phyloP scores from a whole-genome alignment of 2,113 vertebrate species.

The Thermophis baileyi region DNA sequence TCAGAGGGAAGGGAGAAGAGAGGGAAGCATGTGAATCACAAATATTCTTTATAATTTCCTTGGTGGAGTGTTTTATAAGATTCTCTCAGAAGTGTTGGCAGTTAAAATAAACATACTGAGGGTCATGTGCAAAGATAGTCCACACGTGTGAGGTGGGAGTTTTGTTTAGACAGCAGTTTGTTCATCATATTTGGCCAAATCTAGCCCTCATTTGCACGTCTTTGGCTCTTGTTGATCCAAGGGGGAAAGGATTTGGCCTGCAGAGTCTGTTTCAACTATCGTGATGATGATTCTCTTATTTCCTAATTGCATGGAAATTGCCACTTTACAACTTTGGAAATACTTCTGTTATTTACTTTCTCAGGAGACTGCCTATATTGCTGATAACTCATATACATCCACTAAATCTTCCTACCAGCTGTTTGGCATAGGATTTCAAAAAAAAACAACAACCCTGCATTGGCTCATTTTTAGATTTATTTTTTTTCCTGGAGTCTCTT shows the following conservation, averaged over 20 bases:
- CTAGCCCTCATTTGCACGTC: conserved; percentile 46
- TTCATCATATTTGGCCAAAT: conserved; percentile 35
- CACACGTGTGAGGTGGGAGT: conserved; percentile 44
- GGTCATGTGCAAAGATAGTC: conserved; percentile 56
- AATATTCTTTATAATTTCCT: conserved; percentile 65
- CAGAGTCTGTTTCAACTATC: conserved; percentile 56
- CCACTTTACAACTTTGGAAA: conserved; percentile 17
- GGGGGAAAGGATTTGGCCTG: conserved; percentile 51
- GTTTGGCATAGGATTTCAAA: conserved; percentile 13
- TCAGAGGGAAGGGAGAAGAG: conserved; percentile 50
- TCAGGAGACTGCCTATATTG: conserved; percentile 38
- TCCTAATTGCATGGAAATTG: conserved; percentile 25
- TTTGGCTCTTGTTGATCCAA: conserved; percentile 28
- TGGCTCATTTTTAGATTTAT: conserved; percentile 19
- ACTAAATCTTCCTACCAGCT: not conserved
- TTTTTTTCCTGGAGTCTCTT: conserved; percentile 4
- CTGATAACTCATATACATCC: conserved; percentile 20
- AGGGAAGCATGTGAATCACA: conserved; percentile 62
- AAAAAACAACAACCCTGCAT: not conserved
- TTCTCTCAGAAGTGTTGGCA: conserved; percentile 62
- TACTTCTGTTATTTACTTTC: not conserved
- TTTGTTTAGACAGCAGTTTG: conserved; percentile 48
- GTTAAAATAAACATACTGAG: conserved; percentile 61
- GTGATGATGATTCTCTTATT: conserved; percentile 56
- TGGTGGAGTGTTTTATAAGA: conserved; percentile 42